These are phyloP conservation scores for Brachionus manjavacas DNA, from an alignment of 1,140 invertebrate species.

Conservation along the genomic window DNA sequence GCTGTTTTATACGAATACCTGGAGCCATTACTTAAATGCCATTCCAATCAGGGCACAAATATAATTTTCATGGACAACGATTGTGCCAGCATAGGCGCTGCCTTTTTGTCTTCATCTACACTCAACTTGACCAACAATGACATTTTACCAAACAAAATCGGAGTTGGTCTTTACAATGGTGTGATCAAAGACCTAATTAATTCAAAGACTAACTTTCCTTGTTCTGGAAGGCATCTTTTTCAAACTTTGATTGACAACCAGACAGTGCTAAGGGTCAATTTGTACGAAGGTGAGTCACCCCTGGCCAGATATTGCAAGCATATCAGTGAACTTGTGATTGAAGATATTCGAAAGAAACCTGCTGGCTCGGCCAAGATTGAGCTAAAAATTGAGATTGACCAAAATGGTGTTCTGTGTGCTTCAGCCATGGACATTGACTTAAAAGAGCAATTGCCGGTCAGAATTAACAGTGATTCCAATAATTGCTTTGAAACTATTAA, in stretches of 20 bases:
- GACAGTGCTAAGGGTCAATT: not conserved
- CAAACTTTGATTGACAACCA: slow-evolving; percentile 8
- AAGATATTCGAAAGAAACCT: not conserved
- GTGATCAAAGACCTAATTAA: not conserved
- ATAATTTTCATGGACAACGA: slow-evolving; percentile 28
- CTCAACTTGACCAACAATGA: not conserved
- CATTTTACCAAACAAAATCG: not conserved
- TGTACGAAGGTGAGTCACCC: slow-evolving; percentile 18
- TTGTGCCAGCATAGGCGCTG: slow-evolving; percentile 9
- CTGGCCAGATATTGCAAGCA: slow-evolving; percentile 11
- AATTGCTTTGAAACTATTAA: slow-evolving; percentile 10
- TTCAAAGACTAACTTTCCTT: not conserved
- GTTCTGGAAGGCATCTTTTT: slow-evolving; percentile 3
- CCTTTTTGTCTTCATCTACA: not conserved
- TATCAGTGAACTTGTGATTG: slow-evolving; percentile 2
- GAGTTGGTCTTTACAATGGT: slow-evolving; percentile 24
- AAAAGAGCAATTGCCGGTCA: not conserved
- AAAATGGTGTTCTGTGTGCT: slow-evolving; percentile 1
- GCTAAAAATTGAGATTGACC: not conserved
- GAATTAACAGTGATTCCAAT: not conserved
- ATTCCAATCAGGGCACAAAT: not conserved
- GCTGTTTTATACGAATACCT: not conserved
- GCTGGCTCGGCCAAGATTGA: not conserved
- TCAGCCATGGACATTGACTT: not conserved
- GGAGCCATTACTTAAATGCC: not conserved